Evolutionary conservation across 2,888 invertebrate species (phyloP).

Genomic region (Thereva unica): DNA sequence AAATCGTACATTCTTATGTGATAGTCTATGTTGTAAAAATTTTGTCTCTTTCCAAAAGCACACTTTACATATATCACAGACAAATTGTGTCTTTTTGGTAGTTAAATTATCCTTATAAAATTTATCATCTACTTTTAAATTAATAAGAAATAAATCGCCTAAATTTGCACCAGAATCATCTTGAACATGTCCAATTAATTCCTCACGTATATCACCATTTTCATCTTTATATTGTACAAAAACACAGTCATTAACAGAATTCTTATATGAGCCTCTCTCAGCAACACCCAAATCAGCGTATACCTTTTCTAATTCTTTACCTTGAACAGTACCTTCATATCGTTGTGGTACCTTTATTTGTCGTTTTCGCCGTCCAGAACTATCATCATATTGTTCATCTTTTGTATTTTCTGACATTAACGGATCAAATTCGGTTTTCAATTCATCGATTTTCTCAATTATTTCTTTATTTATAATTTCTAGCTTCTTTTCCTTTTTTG

Average conservation of each 20-base stretch:
- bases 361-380: slow-evolving; percentile 63
- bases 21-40: slow-evolving; percentile 64
- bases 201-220: slow-evolving; percentile 48
- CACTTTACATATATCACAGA: slow-evolving; percentile 61
- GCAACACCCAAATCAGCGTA: slow-evolving; percentile 73
- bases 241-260: slow-evolving; percentile 44
- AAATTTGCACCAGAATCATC: slow-evolving; percentile 63
- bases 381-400: slow-evolving; percentile 48
- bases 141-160: slow-evolving; percentile 66
- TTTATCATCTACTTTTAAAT: slow-evolving; percentile 43
- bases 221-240: slow-evolving; percentile 46
- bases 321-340: slow-evolving; percentile 68
- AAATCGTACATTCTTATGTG: slow-evolving; percentile 66
- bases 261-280: slow-evolving; percentile 61
- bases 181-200: slow-evolving; percentile 71
- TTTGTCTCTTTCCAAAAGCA: slow-evolving; percentile 59
- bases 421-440: slow-evolving; percentile 34
- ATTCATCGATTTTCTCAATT: slow-evolving; percentile 42
- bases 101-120: slow-evolving; percentile 41
- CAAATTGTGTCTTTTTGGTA: slow-evolving; percentile 44
- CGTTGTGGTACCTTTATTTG: slow-evolving; percentile 69
- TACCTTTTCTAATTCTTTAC: slow-evolving; percentile 74
- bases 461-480: slow-evolving; percentile 42
- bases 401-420: slow-evolving; percentile 41
- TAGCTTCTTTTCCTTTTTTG: slow-evolving; percentile 61